These are phyloP conservation scores for Anser brachyrhynchus DNA, from an alignment of 2,113 vertebrate genomes.

Conservation along the genomic window DNA sequence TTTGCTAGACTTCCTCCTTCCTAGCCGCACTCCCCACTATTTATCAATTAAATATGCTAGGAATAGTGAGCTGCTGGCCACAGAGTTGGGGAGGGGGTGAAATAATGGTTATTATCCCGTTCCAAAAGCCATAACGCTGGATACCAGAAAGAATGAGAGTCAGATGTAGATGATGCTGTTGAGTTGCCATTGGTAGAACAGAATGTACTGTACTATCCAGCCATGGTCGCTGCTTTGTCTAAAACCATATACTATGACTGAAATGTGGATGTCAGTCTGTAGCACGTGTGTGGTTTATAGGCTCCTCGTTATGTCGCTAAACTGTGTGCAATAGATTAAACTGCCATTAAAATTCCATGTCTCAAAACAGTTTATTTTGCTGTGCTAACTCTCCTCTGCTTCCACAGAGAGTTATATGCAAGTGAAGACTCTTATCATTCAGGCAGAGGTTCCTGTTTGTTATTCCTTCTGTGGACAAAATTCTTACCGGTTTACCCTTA, in stretches of 20 bases:
- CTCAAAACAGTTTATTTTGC: constrained; percentile 11
- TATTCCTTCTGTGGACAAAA: neutral
- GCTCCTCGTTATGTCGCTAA: neutral
- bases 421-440: neutral
- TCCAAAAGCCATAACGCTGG: constrained; percentile 22
- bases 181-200: constrained; percentile 43
- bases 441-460: neutral
- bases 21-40: neutral
- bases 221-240: neutral
- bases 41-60: constrained; percentile 34
- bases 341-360: constrained; percentile 5
- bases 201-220: constrained; percentile 21
- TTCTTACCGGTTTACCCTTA: neutral
- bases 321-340: constrained; percentile 33
- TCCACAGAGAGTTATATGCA: neutral
- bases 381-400: neutral
- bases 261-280: constrained; percentile 36
- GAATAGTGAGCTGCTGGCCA: neutral
- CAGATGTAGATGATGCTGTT: constrained; percentile 42
- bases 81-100: neutral
- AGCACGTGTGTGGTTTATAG: constrained; percentile 24
- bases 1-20: constrained; percentile 2
- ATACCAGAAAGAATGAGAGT: constrained; percentile 50
- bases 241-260: constrained; percentile 4
- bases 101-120: neutral